Evolutionary conservation across 2,113 vertebrate species (phyloP), one percentile per base, ranked within the genome.

Genomic region (Chaetorhynchus papuensis): DNA sequence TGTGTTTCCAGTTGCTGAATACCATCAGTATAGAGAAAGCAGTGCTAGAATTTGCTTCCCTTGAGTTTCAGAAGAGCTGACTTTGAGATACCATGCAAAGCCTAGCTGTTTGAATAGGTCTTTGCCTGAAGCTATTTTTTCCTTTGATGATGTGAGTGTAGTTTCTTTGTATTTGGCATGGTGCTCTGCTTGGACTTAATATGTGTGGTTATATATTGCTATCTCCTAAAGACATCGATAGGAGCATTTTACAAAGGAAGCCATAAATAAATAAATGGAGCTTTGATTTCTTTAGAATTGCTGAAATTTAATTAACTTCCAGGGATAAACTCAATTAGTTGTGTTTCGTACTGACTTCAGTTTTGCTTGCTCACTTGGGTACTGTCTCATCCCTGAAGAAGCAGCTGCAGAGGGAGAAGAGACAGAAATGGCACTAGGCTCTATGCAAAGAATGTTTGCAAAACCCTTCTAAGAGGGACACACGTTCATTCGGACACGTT

Each of bases 291-390:
- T 94, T 93, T 70, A 64, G 80, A 88, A 70, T 96, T 90, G 78
- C 83, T 95, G 59, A 89, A 93, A 94, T 92, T 87, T 96, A 96
- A 96, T 96, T 97, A 95, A 87, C 83, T 95, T 94, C 39, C 63
- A 89, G 74, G 66, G 83, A 59, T 93, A 89, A 96, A 96, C 70
- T 95, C 82, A 81, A 61, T 94, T 87, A 88, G 39, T 35, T 59
- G 75, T 33, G 45, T 93, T 96, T 72, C 30, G 3, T 69, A 61
- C 63, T 75, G 49, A 49, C 49, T 96, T 83, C 7, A 30, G 53
- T 91, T 90, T 94, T 96, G 49, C 42, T 83, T 83, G 33, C 68
- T 94, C 33, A 13, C 39, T 61, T 81, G 75, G 37, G 20, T 13
- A 60, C 72, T 86, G 35, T 59, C 44, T 94, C 13, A n/a, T 90